Percentiles rank a stretch among this genome's conserved stretches.
These are phyloP conservation scores for Aphodius sticticus DNA, from an alignment of 2,888 invertebrate species.

Conservation along the genomic window DNA sequence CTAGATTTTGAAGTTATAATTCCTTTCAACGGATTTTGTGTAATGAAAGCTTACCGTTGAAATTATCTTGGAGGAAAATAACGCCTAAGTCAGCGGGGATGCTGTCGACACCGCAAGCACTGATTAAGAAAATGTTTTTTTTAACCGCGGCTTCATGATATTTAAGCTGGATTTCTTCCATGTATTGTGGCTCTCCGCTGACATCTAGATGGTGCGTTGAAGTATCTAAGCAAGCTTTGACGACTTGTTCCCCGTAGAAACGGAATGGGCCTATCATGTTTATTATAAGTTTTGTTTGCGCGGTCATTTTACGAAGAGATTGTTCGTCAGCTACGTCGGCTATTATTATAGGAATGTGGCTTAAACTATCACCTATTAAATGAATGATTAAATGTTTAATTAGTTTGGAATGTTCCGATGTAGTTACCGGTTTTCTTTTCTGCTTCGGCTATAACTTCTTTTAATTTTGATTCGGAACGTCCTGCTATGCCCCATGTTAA, in stretches of 20 bases:
- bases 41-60: conserved; percentile 65
- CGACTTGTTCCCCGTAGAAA: conserved; percentile 88
- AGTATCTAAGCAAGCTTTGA: conserved; percentile 81
- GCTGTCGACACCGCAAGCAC: conserved; percentile 94
- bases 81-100: conserved; percentile 90
- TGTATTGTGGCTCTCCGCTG: conserved; percentile 84
- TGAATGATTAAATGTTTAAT: no score
- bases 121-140: conserved; percentile 85
- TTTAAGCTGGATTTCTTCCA: conserved; percentile 68
- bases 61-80: conserved; percentile 78
- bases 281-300: conserved; percentile 78
- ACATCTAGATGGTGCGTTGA: conserved; percentile 91
- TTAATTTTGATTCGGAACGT: conserved; percentile 64
- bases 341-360: conserved; percentile 72
- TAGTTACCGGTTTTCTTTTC: conserved; percentile 60
- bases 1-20: conserved; percentile 51
- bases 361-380: conserved; percentile 65
- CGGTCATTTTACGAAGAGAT: conserved; percentile 83
- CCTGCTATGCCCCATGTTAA: conserved; percentile 93
- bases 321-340: conserved; percentile 80
- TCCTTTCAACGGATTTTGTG: neutral
- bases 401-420: neutral
- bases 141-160: conserved; percentile 79
- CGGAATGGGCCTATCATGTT: conserved; percentile 94
- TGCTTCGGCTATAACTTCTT: conserved; percentile 50